Evolutionary conservation across 2,113 vertebrate species (phyloP).

Genomic region (Cavia porcellus): DNA sequence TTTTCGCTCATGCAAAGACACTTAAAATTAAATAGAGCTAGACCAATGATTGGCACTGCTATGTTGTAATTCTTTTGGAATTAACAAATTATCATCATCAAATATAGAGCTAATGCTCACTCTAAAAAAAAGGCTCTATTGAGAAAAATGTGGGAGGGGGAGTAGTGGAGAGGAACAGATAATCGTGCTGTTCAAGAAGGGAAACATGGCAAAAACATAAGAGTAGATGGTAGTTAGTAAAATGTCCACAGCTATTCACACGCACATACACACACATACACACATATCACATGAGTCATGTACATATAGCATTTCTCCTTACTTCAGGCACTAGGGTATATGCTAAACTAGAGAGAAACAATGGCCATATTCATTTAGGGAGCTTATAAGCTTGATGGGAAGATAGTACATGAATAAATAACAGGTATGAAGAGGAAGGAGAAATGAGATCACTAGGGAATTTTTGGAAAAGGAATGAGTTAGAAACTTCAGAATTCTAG

Average conservation of each 20-base stretch:
- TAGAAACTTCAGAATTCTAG: background rate
- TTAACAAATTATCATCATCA: constrained; percentile 10
- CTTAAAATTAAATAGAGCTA: constrained; percentile 72
- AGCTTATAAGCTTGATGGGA: background rate
- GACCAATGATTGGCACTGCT: constrained; percentile 38
- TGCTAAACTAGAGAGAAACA: background rate
- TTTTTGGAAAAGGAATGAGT: background rate
- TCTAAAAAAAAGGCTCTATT: constrained; percentile 38
- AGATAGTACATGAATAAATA: background rate
- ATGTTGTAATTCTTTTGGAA: constrained; percentile 58
- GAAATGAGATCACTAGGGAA: background rate
- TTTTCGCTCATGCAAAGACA: constrained; percentile 63
- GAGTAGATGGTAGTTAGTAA: background rate
- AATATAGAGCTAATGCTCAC: constrained; percentile 6
- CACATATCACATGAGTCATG: too few relatives aligned
- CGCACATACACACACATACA: background rate
- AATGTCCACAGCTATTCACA: background rate
- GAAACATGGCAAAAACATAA: background rate
- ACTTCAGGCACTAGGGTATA: background rate
- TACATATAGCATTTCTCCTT: background rate
- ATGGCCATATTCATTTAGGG: background rate
- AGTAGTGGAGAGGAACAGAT: background rate
- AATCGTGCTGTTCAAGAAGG: background rate
- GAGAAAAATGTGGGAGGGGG: background rate
- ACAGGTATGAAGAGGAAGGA: background rate